Base-by-base conservation (phyloP, 2,113 vertebrate genomes). In the Colossoma macropomum region DNA sequence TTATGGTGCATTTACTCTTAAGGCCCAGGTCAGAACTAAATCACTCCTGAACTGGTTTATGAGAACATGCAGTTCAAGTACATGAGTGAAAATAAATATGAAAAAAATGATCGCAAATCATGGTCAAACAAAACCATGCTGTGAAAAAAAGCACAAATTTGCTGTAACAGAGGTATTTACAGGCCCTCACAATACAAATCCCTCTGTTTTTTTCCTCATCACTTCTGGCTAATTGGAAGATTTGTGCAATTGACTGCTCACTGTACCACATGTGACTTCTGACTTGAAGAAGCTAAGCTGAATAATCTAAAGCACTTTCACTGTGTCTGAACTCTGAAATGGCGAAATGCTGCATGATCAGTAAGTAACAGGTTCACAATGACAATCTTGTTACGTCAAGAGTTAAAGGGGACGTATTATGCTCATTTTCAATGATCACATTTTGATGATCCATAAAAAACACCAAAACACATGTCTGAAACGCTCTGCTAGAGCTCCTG, bases 1-100 rank as follows among this genome's bases (percentile, higher is more conserved):
- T 80, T 62, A 62, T 30, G 69, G 34, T 48, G 34, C 66, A 45
- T 80, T 70, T 71, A 80, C 23, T 60, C 54, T 71, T 71, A 71
- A 59, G n/a, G 52, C 28, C 19, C 27, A 21, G 34, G 15, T 54
- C 32, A 56, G 28, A 78, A 11, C 62, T 54, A 38, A 52, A n/a
- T 23, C 23, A 9, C 54, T 59, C 4, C 1, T 23, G 16, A 59
- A 21, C 21, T 59, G 54, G 23, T 6, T 59, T 15, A n/a, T 59
- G 13, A n/a, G 54, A 59, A n/a, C 19, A n/a, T 21, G 52, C 52
- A 56, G 52, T 56, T 56, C 52, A 56, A 56, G 16, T 21, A 21
- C 17, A 56, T 21, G 12, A 56, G 19, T 56, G 52, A 21, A 21
- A 21, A 21, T 13, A 13, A 21, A 21, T 56, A 17, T 21, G 4